Base-by-base conservation (phyloP, 2,888 invertebrate genomes). In the Gymnocheta viridis region DNA sequence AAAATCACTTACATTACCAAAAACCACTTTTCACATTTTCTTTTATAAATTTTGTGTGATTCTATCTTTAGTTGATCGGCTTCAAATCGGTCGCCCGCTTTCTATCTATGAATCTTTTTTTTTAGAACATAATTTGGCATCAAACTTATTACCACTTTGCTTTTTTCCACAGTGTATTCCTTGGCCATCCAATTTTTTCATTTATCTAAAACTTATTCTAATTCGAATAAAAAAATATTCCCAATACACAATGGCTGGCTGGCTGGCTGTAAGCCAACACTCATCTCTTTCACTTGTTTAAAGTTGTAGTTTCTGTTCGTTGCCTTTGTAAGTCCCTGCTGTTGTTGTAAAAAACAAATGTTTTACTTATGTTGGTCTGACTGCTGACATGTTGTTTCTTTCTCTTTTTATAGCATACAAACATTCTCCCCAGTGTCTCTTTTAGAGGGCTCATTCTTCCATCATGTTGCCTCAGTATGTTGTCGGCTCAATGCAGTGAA, bases 351-450 rank as follows among this genome's bases (percentile, higher is more conserved):
- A 14, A 44, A 73, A 79, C 62, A 64, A 70, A 82, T 82, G 79
- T 69, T 62, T 62, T 79, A 44, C 70, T 51, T 76, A 51, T 83
- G 79, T 74, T 64, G 47, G 51, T 44, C 49, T 70, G 70, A 80
- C 79, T 83, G 58, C 44, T 76, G 70, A 74, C 83, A 79, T 74
- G 62, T 22, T 78, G 74, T 82, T 64, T 69, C 56, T 54, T 44
- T 14, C 35, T 24, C 51, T 70, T 44, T 35, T 6, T n/a, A n/a
- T n/a, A n/a, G 0, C 17, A 19, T 35, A n/a, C 47, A 17, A 24
- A 22, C 54, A 22, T 27, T 44, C 17, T 44, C 35, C 19, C 29
- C 0, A 0, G 12, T 41, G 17, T 60, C 29, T 47, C 35, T 19
- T 22, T 56, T 60, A 14, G 58, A 38, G 41, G 44, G 6, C 10